Evolutionary conservation across 2,113 vertebrate genomes (phyloP), one percentile per base, ranked within the genome.

Genomic region (Fukomys damarensis): DNA sequence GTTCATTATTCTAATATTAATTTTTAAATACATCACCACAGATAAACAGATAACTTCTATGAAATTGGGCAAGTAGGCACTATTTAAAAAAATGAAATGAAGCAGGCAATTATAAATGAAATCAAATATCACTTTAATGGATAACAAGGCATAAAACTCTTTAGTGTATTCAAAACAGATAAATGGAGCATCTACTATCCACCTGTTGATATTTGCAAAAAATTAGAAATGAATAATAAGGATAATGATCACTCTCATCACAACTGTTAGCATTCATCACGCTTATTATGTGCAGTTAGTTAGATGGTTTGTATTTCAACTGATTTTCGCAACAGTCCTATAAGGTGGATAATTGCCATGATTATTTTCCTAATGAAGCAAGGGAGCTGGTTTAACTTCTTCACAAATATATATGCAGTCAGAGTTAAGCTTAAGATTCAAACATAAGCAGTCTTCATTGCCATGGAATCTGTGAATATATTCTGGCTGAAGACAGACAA

Each of bases 391-490:
- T 8, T 89, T 56, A 82, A 79, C 74, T 92, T 89, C 89, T 59
- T 86, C 59, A 82, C 10, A 46, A 14, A 43, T 66, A 66, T 7
- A 59, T 28, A 83, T 79, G 5, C 19, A 91, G 24, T 91, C 72
- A 93, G 32, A 56, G 59, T 59, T 76, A 87, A 94, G 88, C 5
- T 22, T 66, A 41, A 96, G n/a, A 88, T 28, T 89, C 54, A 96
- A 89, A 92, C 22, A 0, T 24, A 90, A 54, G 35, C 26, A 65
- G 3, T 72, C 49, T 65, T 11, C 8, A 54, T 7, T 68, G 22
- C 56, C 56, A 59, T 41, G 41, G 7, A 94, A 87, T 43, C 38
- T 20, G 74, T 35, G 24, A 46, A 3, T 32, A 79, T 32, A 90
- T 61, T 91, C 49, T 84, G 77, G 4, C 30, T 95, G 30, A 68